Evolutionary conservation across 2,797 vertebrate genomes (phyloP), one percentile per base, ranked within the genome.

Genomic region (Sciurus vulgaris): DNA sequence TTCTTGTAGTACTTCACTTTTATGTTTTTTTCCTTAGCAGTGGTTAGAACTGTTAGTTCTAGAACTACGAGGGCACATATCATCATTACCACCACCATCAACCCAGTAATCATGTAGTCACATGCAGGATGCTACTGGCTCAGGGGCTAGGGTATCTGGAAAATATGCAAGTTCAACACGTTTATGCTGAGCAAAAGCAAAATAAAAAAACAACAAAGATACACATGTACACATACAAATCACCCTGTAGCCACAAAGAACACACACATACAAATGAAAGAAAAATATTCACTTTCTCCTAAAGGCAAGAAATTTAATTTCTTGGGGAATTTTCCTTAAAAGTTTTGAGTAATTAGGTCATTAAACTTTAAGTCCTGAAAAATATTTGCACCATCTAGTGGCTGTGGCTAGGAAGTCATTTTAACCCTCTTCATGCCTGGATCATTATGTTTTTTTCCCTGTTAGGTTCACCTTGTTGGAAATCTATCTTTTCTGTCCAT

Each of bases 371-470:
- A 92, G 65, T 30, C 47, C 54, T 41, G 4, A 15, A 70, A 89
- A 87, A 74, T 65, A 30, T 33, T 59, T 94, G 28, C 30, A 61
- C 96, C 98, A 93, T 82, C 97, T 98, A 90, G 96, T 89, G 97
- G 97, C 54, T 44, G n/a, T 41, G 2, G 1, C 3, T 28, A 22
- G 41, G 41, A 81, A 63, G 56, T 24, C 38, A 44, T 87, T 84
- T 94, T 86, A 22, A 73, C 15, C 33, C 76, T 47, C 9, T 86
- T 30, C 3, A 0, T 35, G 38, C 38, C 11, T 6, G 4, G 4
- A 11, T 61, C 70, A 6, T 89, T 85, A 8, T 0, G 35, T 59
- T 79, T 69, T 30, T 54, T 26, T 2, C 12, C 38, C n/a, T 12
- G 6, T 59, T 91, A 38, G 30, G 83, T 85, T 33, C 67, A 76